These are phyloP conservation scores for Ypsolopha sequella DNA, from an alignment of 2,888 invertebrate genomes.

Conservation along the genomic window DNA sequence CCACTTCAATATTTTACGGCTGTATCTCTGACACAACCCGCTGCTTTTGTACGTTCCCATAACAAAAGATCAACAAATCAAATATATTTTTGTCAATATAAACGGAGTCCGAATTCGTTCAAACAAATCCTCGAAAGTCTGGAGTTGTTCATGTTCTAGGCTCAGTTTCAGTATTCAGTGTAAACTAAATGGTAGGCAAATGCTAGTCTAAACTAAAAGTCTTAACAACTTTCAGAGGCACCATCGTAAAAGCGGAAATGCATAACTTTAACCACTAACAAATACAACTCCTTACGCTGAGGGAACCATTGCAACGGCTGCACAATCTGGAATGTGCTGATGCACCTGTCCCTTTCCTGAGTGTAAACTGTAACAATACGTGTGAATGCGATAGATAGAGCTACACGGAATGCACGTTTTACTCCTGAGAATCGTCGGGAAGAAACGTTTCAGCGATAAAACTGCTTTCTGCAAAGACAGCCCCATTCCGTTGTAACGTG, in stretches of 20 bases:
- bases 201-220: no score
- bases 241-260: conserved; percentile 1
- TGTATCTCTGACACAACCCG: no score
- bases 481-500: neutral
- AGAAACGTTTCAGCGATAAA: conserved; percentile 3
- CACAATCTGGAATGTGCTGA: neutral
- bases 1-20: no score
- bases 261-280: neutral
- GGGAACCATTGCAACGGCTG: neutral
- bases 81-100: no score
- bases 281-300: neutral
- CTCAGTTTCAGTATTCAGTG: no score
- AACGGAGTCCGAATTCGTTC: no score
- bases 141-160: no score
- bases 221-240: neutral
- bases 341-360: neutral
- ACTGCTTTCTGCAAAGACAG: conserved; percentile 1
- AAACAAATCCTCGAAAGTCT: no score
- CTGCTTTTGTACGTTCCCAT: no score
- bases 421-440: neutral
- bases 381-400: neutral
- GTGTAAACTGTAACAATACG: neutral
- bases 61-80: no score
- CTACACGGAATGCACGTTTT: neutral
- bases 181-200: no score